Percentiles rank a stretch among this genome's conserved stretches.
Evolutionary conservation across 2,888 invertebrate species (phyloP).

Genomic region (Lycophotia porphyrea): DNA sequence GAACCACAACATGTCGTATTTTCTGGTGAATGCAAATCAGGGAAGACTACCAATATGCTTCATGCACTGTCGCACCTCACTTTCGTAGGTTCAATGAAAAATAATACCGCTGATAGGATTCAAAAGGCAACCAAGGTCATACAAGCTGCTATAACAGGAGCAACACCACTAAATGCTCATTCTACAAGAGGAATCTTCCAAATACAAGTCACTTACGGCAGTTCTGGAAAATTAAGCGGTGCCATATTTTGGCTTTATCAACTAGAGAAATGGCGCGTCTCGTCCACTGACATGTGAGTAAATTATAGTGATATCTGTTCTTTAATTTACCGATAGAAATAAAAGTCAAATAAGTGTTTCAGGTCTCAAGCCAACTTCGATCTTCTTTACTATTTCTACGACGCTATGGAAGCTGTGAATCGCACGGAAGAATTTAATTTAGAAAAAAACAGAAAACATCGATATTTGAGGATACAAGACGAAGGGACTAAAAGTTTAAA

Average conservation of each 20-base stretch:
- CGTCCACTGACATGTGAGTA: conserved; percentile 93
- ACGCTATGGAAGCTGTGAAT: conserved; percentile 93
- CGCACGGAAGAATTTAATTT: conserved; percentile 92
- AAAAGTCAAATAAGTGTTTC: conserved; percentile 69
- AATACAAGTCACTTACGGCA: conserved; percentile 95
- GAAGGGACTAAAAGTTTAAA: conserved; percentile 89
- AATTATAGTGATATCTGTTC: background rate
- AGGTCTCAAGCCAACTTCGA: conserved; percentile 97
- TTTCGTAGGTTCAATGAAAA: conserved; percentile 94
- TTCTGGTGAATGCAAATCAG: conserved; percentile 97
- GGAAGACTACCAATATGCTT: conserved; percentile 96
- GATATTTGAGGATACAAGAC: conserved; percentile 93
- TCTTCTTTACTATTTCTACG: conserved; percentile 97
- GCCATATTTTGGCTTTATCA: conserved; percentile 96
- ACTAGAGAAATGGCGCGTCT: conserved; percentile 96
- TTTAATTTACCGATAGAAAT: conserved; percentile 53
- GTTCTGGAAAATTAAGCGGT: conserved; percentile 96
- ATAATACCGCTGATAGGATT: conserved; percentile 91
- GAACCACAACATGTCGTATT: conserved; percentile 96
- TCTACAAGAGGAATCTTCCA: conserved; percentile 96
- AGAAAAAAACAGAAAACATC: conserved; percentile 92
- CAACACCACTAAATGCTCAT: conserved; percentile 95
- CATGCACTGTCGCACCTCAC: conserved; percentile 95
- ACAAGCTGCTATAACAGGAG: conserved; percentile 95
- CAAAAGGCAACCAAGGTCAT: conserved; percentile 93